Base-by-base conservation (phyloP, 23 tunicate species). In the Diplosoma virens region DNA sequence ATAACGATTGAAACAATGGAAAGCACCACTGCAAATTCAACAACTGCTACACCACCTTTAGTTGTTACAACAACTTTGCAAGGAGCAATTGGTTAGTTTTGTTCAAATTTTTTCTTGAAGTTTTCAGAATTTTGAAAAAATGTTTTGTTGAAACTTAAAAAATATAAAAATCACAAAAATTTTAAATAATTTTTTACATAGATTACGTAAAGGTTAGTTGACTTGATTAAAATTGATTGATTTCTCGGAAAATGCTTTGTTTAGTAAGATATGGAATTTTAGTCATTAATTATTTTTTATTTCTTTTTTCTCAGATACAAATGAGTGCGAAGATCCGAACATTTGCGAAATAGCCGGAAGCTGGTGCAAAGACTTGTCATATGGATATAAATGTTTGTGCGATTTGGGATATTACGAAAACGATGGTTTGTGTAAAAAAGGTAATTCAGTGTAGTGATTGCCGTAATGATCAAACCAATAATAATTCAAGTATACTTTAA, bases 361-460 rank as follows among this genome's bases (percentile, higher is more conserved):
- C 3, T 61, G 69, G 69, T 61, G 69, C 69, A 61, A 61, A 61
- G 35, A 61, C 30, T 26, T 22, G 18, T 34, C 28, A 26, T 3
- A 4, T 61, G 69, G 35, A 27, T 29, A 18, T 4, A 11, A 61
- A 61, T 61, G 69, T n/a, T 29, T 61, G 34, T 61, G 69, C 35
- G 21, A 61, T 61, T 61, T 61, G 69, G 69, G 69, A 27, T 61
- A 61, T 61, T 61, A 61, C 35, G 30, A 16, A 11, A 55, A 55
- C 20, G 63, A 55, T 20, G 63, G 24, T 14, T 4, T 20, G 17
- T 55, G 63, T 20, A 25, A 55, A 25, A 16, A 20, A 55, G 63
- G 63, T 55, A 41, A 41, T 7, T 7, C 14, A 14, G 50, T 41
- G 9, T 14, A 7, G 9, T 14, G 11, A 9, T 41, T 9, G 11